A percentile compares a stretch with the other conserved stretches of the same genome.
phyloP scores from a whole-genome alignment of 2,888 invertebrate genomes.

The Dynastes hyllus region DNA sequence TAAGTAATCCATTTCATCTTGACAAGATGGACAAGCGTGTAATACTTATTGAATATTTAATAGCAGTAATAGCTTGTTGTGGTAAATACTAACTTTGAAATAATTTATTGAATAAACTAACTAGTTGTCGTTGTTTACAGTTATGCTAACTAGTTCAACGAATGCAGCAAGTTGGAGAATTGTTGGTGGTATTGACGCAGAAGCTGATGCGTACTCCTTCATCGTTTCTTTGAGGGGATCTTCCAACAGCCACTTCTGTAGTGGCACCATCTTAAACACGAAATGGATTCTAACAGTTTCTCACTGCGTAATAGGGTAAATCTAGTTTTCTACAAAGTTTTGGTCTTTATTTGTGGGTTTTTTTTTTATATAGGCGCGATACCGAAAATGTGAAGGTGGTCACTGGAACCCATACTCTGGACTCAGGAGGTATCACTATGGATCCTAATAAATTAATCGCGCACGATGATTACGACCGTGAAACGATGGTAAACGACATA shows the following conservation, averaged over 20 bases:
- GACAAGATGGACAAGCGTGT: no score
- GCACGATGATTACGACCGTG: constrained; percentile 1
- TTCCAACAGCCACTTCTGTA: not conserved
- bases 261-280: not conserved
- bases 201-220: constrained; percentile 66
- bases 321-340: not conserved
- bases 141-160: constrained; percentile 1
- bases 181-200: constrained; percentile 70
- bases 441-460: not conserved
- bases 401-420: constrained; percentile 17
- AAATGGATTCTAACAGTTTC: constrained; percentile 71
- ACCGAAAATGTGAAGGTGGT: not conserved
- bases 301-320: constrained; percentile 71
- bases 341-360: no score
- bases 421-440: constrained; percentile 9
- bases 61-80: no score
- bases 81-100: no score
- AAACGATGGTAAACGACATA: constrained; percentile 1
- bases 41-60: no score
- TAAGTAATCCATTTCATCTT: no score
- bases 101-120: no score
- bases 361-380: constrained; percentile 49
- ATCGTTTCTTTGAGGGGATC: not conserved
- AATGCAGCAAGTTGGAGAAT: constrained; percentile 64
- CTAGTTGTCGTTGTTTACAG: not conserved